Conservation (phyloP, 1,140 invertebrate genomes). For the Forficula auricularia region DNA sequence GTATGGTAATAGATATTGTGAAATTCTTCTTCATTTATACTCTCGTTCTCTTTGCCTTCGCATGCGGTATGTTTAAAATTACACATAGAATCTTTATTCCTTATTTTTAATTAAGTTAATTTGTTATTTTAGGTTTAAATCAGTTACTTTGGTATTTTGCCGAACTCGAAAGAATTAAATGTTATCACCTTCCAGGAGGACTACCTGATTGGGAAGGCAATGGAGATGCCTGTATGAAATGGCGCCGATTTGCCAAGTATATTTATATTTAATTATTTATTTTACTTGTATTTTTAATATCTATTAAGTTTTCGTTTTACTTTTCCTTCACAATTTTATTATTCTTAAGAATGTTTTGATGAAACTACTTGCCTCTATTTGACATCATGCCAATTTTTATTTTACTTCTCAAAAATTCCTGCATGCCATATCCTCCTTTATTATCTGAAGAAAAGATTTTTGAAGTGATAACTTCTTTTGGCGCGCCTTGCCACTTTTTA, state of each 20-base stretch:
- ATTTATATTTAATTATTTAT: too few species aligned
- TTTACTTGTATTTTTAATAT: too few species aligned
- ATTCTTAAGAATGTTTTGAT: too few species aligned
- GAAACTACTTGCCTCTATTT: neutral
- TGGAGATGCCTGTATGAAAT: constrained; percentile 56
- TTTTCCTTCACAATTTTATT: neutral
- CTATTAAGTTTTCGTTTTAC: neutral
- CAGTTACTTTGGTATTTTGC: constrained; percentile 84
- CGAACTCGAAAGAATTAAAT: constrained; percentile 57
- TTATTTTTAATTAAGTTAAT: neutral
- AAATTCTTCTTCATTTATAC: constrained; percentile 78
- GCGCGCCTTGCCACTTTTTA: too few species aligned
- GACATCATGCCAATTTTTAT: neutral
- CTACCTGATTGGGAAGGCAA: constrained; percentile 43
- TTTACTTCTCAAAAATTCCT: too few species aligned
- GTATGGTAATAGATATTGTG: constrained; percentile 74
- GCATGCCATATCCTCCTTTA: too few species aligned
- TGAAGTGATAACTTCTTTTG: too few species aligned
- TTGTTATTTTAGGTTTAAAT: constrained; percentile 41
- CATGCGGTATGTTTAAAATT: constrained; percentile 39
- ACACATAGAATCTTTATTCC: too few species aligned
- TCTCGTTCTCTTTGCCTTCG: constrained; percentile 66
- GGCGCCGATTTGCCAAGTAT: constrained; percentile 46
- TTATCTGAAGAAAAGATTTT: too few species aligned
- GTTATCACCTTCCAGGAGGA: constrained; percentile 39